These are phyloP conservation scores for Darevskia mixta DNA, from an alignment of 2,797 vertebrate genomes.

Conservation along the genomic window DNA sequence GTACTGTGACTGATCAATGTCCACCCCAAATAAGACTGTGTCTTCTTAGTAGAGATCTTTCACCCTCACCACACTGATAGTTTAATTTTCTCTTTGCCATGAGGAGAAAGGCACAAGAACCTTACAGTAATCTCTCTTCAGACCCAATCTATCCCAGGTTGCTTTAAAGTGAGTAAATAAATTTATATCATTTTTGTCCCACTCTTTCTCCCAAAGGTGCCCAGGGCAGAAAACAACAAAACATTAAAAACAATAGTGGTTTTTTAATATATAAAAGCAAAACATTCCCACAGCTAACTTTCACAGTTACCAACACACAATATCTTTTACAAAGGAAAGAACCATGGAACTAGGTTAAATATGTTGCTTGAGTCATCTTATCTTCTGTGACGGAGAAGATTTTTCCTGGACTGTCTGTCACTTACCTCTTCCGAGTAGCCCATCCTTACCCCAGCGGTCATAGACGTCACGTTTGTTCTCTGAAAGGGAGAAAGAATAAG, in stretches of 20 bases:
- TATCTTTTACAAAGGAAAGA: neutral
- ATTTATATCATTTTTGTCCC: neutral
- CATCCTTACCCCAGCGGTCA: slow-evolving; percentile 85
- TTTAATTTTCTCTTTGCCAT: neutral
- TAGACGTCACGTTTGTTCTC: slow-evolving; percentile 85
- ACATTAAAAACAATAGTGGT: too few relatives aligned
- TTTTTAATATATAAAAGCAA: too few relatives aligned
- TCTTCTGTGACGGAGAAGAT: neutral
- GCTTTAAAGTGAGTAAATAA: neutral
- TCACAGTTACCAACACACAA: too few relatives aligned
- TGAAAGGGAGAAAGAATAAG: slow-evolving; percentile 57
- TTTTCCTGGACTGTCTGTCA: neutral
- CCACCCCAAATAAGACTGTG: neutral
- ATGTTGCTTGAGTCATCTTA: neutral
- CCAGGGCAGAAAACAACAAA: too few relatives aligned
- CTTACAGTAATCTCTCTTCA: too few relatives aligned
- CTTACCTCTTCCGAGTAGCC: slow-evolving; percentile 83
- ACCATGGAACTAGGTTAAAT: neutral
- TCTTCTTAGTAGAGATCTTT: neutral
- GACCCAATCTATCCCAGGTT: neutral
- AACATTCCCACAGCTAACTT: too few relatives aligned
- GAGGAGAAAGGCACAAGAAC: too few relatives aligned
- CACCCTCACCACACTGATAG: neutral
- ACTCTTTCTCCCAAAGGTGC: neutral
- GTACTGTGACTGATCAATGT: neutral